These are phyloP conservation scores for Cheilosia urbana DNA, from an alignment of 2,888 invertebrate genomes.

Conservation along the genomic window DNA sequence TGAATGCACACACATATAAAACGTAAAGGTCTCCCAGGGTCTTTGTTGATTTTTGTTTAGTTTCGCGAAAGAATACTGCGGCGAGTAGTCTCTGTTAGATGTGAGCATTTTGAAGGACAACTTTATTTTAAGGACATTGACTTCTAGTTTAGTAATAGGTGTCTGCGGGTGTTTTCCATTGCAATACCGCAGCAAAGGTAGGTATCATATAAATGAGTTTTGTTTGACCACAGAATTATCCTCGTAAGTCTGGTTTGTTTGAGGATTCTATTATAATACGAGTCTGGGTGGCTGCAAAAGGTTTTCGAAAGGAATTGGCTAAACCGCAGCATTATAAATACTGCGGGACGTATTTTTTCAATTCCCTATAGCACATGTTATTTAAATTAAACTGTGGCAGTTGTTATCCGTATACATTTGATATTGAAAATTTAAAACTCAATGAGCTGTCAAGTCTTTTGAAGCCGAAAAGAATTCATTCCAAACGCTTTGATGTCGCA, in stretches of 20 bases:
- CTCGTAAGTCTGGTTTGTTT: conserved; percentile 48
- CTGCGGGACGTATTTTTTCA: too few species aligned
- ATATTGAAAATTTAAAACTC: too few species aligned
- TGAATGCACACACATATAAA: conserved; percentile 33
- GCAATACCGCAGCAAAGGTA: conserved; percentile 9
- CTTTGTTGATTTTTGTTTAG: conserved; percentile 61
- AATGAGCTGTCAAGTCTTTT: too few species aligned
- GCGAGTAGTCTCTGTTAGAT: conserved; percentile 44
- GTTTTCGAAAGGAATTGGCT: neutral
- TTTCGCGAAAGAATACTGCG: conserved; percentile 30
- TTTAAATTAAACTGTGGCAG: too few species aligned
- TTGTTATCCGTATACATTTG: too few species aligned
- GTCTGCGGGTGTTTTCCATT: conserved; percentile 39
- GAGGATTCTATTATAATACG: conserved; percentile 40
- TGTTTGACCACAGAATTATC: conserved; percentile 40
- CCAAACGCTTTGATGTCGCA: too few species aligned
- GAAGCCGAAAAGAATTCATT: too few species aligned
- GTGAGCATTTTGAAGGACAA: conserved; percentile 70
- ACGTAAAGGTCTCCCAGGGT: conserved; percentile 30
- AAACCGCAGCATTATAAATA: neutral
- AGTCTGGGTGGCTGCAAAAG: conserved; percentile 24
- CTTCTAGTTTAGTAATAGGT: conserved; percentile 11
- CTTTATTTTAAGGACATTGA: conserved; percentile 72
- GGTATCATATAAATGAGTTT: conserved; percentile 46
- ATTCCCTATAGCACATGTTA: too few species aligned